Evolutionary conservation across 2,113 vertebrate genomes (phyloP).

Genomic region (Apodemus speciosus): DNA sequence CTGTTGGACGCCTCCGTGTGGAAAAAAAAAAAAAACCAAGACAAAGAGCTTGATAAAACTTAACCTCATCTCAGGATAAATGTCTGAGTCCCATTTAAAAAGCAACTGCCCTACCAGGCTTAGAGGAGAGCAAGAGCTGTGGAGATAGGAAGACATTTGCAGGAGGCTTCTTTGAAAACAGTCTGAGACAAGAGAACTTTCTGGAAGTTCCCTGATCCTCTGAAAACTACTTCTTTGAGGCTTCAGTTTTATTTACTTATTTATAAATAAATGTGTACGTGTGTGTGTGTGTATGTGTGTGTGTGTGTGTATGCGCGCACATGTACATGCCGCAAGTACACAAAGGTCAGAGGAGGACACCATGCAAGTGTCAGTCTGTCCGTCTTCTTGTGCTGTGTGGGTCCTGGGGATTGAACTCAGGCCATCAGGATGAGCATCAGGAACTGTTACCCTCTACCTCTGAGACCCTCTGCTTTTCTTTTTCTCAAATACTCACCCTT

Average conservation of each 20-base stretch:
- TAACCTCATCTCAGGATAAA: not conserved
- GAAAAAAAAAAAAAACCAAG: not conserved
- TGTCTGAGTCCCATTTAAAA: conserved; percentile 1
- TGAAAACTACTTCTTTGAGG: not conserved
- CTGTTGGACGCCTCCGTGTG: not conserved
- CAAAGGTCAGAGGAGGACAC: not conserved
- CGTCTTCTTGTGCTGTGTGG: not conserved
- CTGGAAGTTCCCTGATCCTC: not conserved
- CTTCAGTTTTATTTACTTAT: not conserved
- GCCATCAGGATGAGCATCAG: no score
- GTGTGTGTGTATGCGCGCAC: no score
- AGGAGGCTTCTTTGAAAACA: not conserved
- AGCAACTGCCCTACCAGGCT: not conserved
- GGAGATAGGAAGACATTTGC: not conserved
- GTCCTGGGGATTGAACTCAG: not conserved
- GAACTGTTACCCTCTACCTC: not conserved
- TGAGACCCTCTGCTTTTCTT: not conserved
- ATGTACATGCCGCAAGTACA: not conserved
- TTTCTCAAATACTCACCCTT: not conserved
- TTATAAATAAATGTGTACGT: no score
- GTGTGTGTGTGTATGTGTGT: no score
- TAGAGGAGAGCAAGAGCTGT: not conserved
- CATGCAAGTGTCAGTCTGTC: not conserved
- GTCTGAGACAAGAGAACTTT: not conserved
- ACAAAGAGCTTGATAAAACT: not conserved